Evolutionary conservation across 2,888 invertebrate species (phyloP), one percentile per base, ranked within the genome.

Genomic region (Teinopalpus imperialis): DNA sequence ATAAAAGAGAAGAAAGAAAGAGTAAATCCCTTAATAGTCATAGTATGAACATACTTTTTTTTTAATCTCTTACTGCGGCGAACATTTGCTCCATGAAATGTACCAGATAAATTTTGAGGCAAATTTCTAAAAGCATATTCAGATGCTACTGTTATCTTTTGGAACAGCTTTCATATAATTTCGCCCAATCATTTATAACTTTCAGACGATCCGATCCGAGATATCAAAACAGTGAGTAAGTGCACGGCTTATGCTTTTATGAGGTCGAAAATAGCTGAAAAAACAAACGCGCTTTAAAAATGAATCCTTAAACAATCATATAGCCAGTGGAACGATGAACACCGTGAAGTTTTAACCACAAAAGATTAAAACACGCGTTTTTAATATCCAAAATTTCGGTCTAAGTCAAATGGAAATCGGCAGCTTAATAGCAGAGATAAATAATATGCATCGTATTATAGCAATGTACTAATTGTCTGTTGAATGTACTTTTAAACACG

Each of bases 231-330:
- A 49, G 46, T 52, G 54, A 51, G 52, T 56, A 49, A 60, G 50
- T 54, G 60, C 54, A 59, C 48, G 48, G 48, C 49, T 47, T 54
- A 51, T 49, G 54, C 45, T 55, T 56, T 55, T 48, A 50, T 48
- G 36, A 54, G 53, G 53, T 53, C 51, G 51, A 53, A 50, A 61
- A 60, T 59, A 59, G 50, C 57, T 55, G 45, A 54, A 59, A 58
- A 61, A 61, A 57, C 55, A 59, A 50, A 41, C 49, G 47, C 36
- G 48, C 52, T 52, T 52, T 54, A 48, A 53, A 45, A 37, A 30
- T 43, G 42, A 40, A 60, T 43, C 48, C 42, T 52, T 52, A 57
- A 69, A 72, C 63, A 68, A 65, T 64, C 50, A 53, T 51, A 53
- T 43, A n/a, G 31, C 8, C 14, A 16, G 21, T 36, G 37, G 30